Conservation (phyloP, 2,888 invertebrate genomes). For the Mantis religiosa region DNA sequence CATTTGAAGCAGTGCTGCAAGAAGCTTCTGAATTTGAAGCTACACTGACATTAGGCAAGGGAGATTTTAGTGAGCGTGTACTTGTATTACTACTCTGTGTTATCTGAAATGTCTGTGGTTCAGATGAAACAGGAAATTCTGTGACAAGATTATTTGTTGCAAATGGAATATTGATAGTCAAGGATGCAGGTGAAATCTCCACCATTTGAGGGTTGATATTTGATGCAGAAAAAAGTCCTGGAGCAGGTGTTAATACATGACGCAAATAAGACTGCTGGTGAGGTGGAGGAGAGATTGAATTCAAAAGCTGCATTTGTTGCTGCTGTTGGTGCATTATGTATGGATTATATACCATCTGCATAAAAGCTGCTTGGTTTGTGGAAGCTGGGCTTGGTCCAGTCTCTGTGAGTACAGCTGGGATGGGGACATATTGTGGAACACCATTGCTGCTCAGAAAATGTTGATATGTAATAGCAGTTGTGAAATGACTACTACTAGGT, state of each 20-base stretch:
- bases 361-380: slow-evolving; percentile 39
- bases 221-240: background rate
- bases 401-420: slow-evolving; percentile 39
- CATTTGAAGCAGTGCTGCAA: background rate
- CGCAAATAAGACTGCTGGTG: background rate
- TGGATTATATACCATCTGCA: slow-evolving; percentile 49
- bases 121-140: background rate
- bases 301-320: slow-evolving; percentile 36
- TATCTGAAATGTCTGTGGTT: background rate
- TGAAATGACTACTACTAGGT: slow-evolving; percentile 9
- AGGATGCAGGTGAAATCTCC: background rate
- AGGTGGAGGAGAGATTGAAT: slow-evolving; percentile 39
- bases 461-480: slow-evolving; percentile 47
- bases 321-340: slow-evolving; percentile 47
- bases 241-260: background rate
- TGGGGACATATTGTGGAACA: slow-evolving; percentile 52
- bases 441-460: slow-evolving; percentile 54
- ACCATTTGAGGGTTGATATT: background rate
- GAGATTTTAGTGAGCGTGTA: background rate
- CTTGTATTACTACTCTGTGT: background rate
- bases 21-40: background rate
- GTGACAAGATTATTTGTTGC: background rate
- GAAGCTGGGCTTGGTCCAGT: background rate
- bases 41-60: background rate
- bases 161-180: background rate